Percentiles rank a stretch among this genome's conserved stretches.
These are phyloP conservation scores for Fregetta grallaria DNA, from an alignment of 2,113 vertebrate species.

Conservation along the genomic window DNA sequence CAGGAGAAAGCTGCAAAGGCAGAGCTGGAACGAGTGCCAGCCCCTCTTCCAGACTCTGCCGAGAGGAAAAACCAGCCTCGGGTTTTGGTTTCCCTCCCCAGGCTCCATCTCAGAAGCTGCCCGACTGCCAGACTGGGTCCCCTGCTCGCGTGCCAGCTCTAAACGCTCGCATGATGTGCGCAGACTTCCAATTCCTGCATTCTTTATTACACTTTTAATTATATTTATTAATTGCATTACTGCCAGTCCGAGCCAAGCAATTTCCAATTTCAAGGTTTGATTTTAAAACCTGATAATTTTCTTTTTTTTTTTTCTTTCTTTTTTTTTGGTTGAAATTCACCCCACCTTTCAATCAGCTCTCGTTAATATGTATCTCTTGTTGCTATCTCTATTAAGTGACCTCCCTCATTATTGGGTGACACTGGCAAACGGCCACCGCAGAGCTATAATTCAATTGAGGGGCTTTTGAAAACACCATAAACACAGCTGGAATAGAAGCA, in stretches of 20 bases:
- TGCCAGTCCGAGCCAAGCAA: neutral
- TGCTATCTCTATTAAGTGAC: conserved; percentile 47
- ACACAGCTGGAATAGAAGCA: conserved; percentile 56
- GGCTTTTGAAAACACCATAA: conserved; percentile 61
- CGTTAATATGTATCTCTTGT: conserved; percentile 59
- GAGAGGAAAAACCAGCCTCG: neutral
- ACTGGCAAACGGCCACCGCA: conserved; percentile 55
- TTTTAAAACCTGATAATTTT: conserved; percentile 51
- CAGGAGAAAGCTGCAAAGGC: neutral
- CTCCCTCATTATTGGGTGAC: conserved; percentile 55
- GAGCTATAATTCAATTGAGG: conserved; percentile 70
- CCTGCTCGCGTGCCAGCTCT: fast-evolving
- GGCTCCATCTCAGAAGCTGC: neutral
- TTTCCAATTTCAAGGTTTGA: conserved; percentile 61
- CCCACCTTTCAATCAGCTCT: conserved; percentile 40
- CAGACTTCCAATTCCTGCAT: neutral
- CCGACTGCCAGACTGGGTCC: neutral
- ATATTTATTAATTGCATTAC: conserved; percentile 60
- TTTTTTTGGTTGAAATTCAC: neutral
- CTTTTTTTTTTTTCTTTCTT: neutral
- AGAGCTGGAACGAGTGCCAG: neutral
- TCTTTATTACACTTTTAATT: conserved; percentile 44
- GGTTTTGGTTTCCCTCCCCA: neutral
- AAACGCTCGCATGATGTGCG: fast-evolving
- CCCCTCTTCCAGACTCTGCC: neutral